A percentile compares a stretch with the other conserved stretches of the same genome.
These are phyloP conservation scores for Coregonus ussuriensis DNA, from an alignment of 2,797 vertebrate genomes.

Conservation along the genomic window DNA sequence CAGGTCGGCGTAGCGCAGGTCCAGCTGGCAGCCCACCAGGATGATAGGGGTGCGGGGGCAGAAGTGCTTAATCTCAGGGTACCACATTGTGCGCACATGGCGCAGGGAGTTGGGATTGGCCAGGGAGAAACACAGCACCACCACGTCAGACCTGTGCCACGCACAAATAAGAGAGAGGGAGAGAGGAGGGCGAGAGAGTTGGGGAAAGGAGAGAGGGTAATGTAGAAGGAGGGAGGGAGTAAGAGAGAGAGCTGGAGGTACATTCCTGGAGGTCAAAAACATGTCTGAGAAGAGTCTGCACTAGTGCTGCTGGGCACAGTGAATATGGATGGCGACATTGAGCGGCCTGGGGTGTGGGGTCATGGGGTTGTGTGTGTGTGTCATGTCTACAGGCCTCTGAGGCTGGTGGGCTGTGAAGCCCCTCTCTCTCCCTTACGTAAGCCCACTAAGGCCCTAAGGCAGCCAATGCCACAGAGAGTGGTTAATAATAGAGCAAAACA, in stretches of 20 bases:
- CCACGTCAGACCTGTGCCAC: conserved; percentile 84
- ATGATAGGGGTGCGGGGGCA: conserved; percentile 91
- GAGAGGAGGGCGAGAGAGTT: not conserved
- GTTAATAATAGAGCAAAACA: conserved; percentile 61
- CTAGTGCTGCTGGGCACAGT: conserved; percentile 15
- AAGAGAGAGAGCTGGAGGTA: too few relatives aligned
- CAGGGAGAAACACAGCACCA: conserved; percentile 92
- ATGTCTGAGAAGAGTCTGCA: not conserved
- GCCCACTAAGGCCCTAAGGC: conserved; percentile 42
- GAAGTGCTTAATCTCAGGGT: conserved; percentile 93
- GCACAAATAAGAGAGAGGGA: not conserved
- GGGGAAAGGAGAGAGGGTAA: not conserved
- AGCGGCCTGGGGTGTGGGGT: conserved; percentile 23
- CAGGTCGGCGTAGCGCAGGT: conserved; percentile 87
- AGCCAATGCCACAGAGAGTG: conserved; percentile 57
- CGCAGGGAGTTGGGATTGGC: conserved; percentile 91
- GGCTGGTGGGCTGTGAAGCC: conserved; percentile 21
- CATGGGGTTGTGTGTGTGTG: conserved; percentile 13
- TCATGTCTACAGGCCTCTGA: conserved; percentile 31
- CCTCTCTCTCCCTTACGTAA: conserved; percentile 20
- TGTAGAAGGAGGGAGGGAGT: not conserved
- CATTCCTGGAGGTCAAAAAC: conserved; percentile 4
- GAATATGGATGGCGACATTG: conserved; percentile 23
- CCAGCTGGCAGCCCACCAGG: conserved; percentile 93
- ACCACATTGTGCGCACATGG: conserved; percentile 93